Evolutionary conservation across 1,140 invertebrate genomes (phyloP), one percentile per base, ranked within the genome.

Genomic region (Leptinotarsa undecemlineata): DNA sequence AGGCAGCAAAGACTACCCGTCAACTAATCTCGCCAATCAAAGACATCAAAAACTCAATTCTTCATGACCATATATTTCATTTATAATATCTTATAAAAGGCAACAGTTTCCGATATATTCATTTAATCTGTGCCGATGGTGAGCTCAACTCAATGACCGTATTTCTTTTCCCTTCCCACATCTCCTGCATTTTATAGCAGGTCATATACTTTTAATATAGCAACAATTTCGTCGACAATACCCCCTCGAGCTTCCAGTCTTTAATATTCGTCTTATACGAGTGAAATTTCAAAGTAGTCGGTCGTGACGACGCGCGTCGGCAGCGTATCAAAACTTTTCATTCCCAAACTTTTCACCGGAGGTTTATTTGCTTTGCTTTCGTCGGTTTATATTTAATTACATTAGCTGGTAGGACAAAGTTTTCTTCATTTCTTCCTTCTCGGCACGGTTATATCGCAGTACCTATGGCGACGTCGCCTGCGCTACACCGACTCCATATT

Each of bases 351-450:
- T 57, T 57, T 19, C 51, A 19, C 17, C 51, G 51, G n/a, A 57
- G 51, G 51, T 57, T 57, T 57, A 57, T 57, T 57, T 57, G 51
- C n/a, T 57, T 57, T 57, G 51, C 51, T 19, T 57, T 57, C n/a
- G 51, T 17, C 51, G 51, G 51, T 57, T 57, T 57, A 57, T 57
- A 57, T 57, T 57, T 57, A 57, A 57, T 57, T 57, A 57, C 51
- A 57, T 57, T 57, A 57, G 51, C 51, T 57, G 51, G 51, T 57
- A n/a, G n/a, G 51, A 57, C 14, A 57, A 57, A 57, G 51, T 57
- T 57, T 57, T 57, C 51, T 57, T 57, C 51, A 57, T 57, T 19
- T 57, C 17, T 57, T 57, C 15, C 51, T 17, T 57, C 51, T 57
- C 51, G 15, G 15, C 15, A 17, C n/a, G n/a, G 51, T n/a, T 17